Evolutionary conservation across 1,140 invertebrate genomes (phyloP).

Genomic region (Ooceraea biroi): DNA sequence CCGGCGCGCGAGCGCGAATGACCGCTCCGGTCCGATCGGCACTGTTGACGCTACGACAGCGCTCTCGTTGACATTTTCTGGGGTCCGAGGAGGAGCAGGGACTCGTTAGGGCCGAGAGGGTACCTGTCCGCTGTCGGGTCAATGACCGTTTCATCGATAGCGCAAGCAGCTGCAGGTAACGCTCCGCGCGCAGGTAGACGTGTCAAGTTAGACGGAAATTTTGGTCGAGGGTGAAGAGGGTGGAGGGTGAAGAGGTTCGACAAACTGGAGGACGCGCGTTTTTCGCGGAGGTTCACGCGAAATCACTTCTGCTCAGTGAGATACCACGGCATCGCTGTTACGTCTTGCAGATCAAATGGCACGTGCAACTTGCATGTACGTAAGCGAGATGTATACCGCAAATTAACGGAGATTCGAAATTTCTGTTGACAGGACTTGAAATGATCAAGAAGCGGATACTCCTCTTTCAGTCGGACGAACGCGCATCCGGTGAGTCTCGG

Average conservation of each 20-base stretch:
- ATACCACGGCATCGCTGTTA: no score
- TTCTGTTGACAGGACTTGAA: background rate
- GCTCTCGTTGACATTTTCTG: slow-evolving; percentile 64
- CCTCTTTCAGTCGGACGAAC: background rate
- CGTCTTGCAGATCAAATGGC: no score
- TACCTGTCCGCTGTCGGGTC: slow-evolving; percentile 59
- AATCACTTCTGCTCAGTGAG: slow-evolving; percentile 21
- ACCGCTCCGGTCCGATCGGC: slow-evolving; percentile 25
- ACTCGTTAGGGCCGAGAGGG: slow-evolving; percentile 61
- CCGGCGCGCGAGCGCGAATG: slow-evolving; percentile 28
- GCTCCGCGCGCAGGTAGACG: slow-evolving; percentile 49
- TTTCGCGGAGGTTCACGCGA: background rate
- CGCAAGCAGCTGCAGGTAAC: slow-evolving; percentile 67
- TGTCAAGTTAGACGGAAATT: slow-evolving; percentile 62
- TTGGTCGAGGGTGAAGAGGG: slow-evolving; percentile 3
- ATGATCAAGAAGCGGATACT: background rate
- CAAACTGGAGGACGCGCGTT: no score
- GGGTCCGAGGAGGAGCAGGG: slow-evolving; percentile 49
- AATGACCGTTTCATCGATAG: slow-evolving; percentile 70
- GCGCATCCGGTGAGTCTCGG: background rate
- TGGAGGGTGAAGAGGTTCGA: no score
- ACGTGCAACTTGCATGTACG: background rate
- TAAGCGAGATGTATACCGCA: background rate
- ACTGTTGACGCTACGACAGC: slow-evolving; percentile 49
- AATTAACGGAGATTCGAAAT: background rate